Conservation (phyloP, 2,888 invertebrate species). For the Syrista parreyssii region DNA sequence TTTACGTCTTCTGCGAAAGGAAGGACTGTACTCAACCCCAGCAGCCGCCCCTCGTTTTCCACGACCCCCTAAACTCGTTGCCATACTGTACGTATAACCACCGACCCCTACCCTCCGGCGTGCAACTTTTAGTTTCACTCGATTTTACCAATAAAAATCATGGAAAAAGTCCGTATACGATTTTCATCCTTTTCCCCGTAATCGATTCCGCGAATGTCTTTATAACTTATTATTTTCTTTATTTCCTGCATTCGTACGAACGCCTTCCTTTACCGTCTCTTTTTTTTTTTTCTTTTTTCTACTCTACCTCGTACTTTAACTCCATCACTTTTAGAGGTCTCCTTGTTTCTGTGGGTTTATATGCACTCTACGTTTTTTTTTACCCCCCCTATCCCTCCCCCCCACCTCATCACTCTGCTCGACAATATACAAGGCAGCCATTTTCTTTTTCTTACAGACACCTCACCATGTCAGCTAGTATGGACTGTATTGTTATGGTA, state of each 20-base stretch:
- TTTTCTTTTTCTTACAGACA: not conserved
- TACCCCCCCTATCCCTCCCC: too few relatives aligned
- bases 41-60: not conserved
- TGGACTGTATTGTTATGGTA: not conserved
- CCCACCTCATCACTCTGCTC: too few relatives aligned
- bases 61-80: not conserved
- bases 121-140: not conserved
- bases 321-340: not conserved
- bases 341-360: not conserved
- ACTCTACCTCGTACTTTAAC: not conserved
- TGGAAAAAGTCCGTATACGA: not conserved
- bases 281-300: not conserved
- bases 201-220: not conserved
- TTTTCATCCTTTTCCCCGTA: not conserved
- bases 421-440: too few relatives aligned
- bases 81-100: not conserved
- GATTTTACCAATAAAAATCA: not conserved
- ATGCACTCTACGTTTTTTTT: not conserved
- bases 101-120: not conserved
- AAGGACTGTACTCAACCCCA: not conserved
- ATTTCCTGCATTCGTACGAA: not conserved
- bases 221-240: not conserved
- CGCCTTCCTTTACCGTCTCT: too few relatives aligned
- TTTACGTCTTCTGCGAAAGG: slow-evolving; percentile 57
- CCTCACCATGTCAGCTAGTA: not conserved